Base-by-base conservation (phyloP, 1,140 invertebrate genomes). In the Lepidurus packardi region DNA sequence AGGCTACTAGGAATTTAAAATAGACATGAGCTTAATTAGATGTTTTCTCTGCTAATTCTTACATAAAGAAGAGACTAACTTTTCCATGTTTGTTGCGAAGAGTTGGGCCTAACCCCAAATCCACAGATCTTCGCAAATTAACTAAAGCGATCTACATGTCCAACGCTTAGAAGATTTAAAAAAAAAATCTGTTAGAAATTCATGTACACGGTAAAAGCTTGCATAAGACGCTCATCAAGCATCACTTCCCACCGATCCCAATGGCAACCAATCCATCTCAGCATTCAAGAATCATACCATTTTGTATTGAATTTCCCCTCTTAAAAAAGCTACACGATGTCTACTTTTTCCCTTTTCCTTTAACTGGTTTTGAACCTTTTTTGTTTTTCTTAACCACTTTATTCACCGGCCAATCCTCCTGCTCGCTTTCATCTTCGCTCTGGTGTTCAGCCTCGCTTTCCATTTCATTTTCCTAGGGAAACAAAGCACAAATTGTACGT, bases 101-200 rank as follows among this genome's bases (percentile, higher is more conserved):
- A 93, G 84, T 83, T 93, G 25, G 85, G 87, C 76, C 84, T 92
- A 11, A 86, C 76, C 85, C 86, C 43, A 84, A 85, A 47, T 86
- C 90, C 81, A 87, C 92, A 11, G 82, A 88, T 83, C 85, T 92
- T 47, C 84, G 91, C 75, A 93, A 93, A 85, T 84, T 92, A 43
- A 91, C 91, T 0, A 89, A 92, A 82, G 92, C 91, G 1, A 87
- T 90, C 81, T 81, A 92, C 42, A 93, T 84, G 88, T 92, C 1
- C 85, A 87, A 82, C 83, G 91, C 81, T 84, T 93, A 24, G 83
- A 82, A 25, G 87, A 91, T 81, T 90, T 89, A 11, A 90, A 92
- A 82, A 90, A 91, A 81, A 83, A 6, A 84, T 85, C 25, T 78
- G 80, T 1, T 74, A 77, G 53, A 77, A 80, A 53, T 25, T 42